A percentile compares a stretch with the other conserved stretches of the same genome.
Evolutionary conservation across 2,888 invertebrate genomes (phyloP).

Genomic region (Lithophane ornitopus): DNA sequence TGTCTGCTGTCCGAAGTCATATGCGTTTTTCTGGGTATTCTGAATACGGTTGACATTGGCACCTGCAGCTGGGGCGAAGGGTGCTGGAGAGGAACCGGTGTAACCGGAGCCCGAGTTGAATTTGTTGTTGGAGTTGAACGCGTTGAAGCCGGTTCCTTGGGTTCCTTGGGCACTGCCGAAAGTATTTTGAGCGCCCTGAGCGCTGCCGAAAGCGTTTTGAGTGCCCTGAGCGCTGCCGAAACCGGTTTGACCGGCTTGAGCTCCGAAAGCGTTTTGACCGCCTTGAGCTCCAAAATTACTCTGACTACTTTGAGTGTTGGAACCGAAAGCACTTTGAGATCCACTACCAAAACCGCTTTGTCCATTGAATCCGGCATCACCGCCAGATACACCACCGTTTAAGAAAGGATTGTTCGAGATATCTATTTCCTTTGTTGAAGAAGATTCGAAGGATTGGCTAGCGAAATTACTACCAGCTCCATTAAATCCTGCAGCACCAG

Average conservation of each 20-base stretch:
- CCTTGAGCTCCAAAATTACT: slow-evolving; percentile 47
- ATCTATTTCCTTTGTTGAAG: slow-evolving; percentile 74
- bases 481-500: slow-evolving; percentile 59
- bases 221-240: slow-evolving; percentile 32
- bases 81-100: slow-evolving; percentile 83
- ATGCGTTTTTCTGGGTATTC: slow-evolving; percentile 79
- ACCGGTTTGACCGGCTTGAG: not conserved
- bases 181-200: slow-evolving; percentile 8
- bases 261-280: slow-evolving; percentile 16
- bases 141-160: slow-evolving; percentile 54
- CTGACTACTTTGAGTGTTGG: slow-evolving; percentile 28
- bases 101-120: slow-evolving; percentile 75
- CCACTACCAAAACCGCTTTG: slow-evolving; percentile 62
- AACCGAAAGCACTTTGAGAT: slow-evolving; percentile 30
- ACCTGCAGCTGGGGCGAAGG: slow-evolving; percentile 80
- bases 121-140: slow-evolving; percentile 69
- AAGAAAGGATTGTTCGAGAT: slow-evolving; percentile 82
- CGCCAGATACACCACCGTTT: slow-evolving; percentile 67
- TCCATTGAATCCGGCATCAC: slow-evolving; percentile 23
- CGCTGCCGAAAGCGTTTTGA: slow-evolving; percentile 23
- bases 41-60: slow-evolving; percentile 83
- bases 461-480: slow-evolving; percentile 46
- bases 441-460: slow-evolving; percentile 41
- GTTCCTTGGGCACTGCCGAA: slow-evolving; percentile 23
- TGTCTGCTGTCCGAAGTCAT: slow-evolving; percentile 80